Evolutionary conservation across 1,140 invertebrate species (phyloP).

Genomic region (Drosophila varians): DNA sequence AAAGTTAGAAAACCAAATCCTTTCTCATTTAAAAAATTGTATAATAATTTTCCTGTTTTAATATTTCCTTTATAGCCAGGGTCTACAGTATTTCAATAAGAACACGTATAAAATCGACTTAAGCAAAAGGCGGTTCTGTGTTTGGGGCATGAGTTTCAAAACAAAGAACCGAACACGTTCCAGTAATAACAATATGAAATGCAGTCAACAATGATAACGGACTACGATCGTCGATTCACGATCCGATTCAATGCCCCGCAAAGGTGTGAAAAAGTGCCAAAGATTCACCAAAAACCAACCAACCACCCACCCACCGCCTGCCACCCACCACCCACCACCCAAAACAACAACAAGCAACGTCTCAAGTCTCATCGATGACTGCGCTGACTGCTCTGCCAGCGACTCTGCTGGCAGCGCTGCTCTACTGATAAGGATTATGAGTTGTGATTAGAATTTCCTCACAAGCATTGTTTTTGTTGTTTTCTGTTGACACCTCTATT

Average conservation of each 20-base stretch:
- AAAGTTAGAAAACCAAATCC: background rate
- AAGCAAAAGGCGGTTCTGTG: conserved; percentile 27
- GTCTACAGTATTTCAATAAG: conserved; percentile 5
- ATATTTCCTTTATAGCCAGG: background rate
- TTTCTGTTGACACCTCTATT: background rate
- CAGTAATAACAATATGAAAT: conserved; percentile 48
- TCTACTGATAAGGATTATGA: conserved; percentile 49
- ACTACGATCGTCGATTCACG: conserved; percentile 6
- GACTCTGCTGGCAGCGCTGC: conserved; percentile 11
- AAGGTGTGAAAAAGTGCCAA: conserved; percentile 36
- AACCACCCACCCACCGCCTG: background rate
- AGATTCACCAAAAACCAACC: conserved; percentile 1
- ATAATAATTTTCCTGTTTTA: background rate
- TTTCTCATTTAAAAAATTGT: no score
- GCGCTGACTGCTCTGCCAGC: background rate
- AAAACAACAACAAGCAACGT: conserved; percentile 3
- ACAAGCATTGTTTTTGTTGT: background rate
- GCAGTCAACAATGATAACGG: conserved; percentile 46
- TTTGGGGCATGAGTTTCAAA: conserved; percentile 39
- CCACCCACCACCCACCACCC: background rate
- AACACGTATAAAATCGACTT: conserved; percentile 36
- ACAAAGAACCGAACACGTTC: conserved; percentile 43
- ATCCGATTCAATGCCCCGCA: conserved; percentile 31
- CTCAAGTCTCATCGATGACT: conserved; percentile 1
- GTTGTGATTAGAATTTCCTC: conserved; percentile 33